Evolutionary conservation across 2,113 vertebrate species (phyloP).

Genomic region (Centropus bengalensis): DNA sequence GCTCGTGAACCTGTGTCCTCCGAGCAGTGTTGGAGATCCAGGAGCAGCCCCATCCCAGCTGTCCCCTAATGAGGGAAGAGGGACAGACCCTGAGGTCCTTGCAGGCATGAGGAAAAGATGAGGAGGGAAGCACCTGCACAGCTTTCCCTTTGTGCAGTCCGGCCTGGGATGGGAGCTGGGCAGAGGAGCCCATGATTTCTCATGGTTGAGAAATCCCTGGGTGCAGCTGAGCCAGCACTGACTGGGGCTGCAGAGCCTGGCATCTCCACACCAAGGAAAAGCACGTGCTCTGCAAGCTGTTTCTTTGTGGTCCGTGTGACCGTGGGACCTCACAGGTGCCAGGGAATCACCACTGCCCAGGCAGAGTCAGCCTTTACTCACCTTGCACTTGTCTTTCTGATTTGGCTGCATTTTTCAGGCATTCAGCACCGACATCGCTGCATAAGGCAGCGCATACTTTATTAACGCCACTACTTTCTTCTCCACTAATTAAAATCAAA

Average conservation of each 20-base stretch:
- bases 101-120: not conserved
- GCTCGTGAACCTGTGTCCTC: not conserved
- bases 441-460: not conserved
- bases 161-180: not conserved
- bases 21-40: not conserved
- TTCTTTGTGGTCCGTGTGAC: not conserved
- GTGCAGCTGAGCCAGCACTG: not conserved
- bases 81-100: not conserved
- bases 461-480: constrained; percentile 2
- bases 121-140: not conserved
- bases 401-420: not conserved
- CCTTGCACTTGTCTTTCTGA: not conserved
- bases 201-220: not conserved
- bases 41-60: not conserved
- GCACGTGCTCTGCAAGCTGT: not conserved
- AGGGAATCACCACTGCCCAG: not conserved
- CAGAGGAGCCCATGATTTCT: not conserved
- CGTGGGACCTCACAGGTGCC: not conserved
- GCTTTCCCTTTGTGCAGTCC: not conserved
- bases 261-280: not conserved
- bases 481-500: constrained; percentile 31
- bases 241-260: not conserved
- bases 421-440: not conserved
- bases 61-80: rapidly evolving
- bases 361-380: not conserved